These are phyloP conservation scores for Spodoptera litura DNA, from an alignment of 1,140 invertebrate genomes.

Conservation along the genomic window DNA sequence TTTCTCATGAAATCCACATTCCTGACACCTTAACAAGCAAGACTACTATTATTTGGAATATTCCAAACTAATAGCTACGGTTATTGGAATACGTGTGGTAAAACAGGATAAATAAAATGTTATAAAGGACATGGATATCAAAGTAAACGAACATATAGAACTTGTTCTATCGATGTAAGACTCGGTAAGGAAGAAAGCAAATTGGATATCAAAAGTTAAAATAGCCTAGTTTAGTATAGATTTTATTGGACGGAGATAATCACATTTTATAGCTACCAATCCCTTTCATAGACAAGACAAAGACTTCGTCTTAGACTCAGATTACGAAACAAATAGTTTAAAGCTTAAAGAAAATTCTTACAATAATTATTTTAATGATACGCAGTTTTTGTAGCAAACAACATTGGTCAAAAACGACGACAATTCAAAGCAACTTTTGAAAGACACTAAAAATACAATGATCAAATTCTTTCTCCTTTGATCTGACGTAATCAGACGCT, in stretches of 20 bases:
- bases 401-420: neutral
- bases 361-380: too few species aligned
- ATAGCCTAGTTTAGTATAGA: conserved; percentile 1
- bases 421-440: neutral
- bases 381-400: neutral
- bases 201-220: conserved; percentile 1
- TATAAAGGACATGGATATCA: conserved; percentile 14
- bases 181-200: conserved; percentile 22
- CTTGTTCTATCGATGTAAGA: conserved; percentile 4
- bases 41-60: neutral
- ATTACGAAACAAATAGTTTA: too few species aligned
- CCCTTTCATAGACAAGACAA: neutral
- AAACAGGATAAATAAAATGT: conserved; percentile 5
- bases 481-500: neutral
- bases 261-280: neutral
- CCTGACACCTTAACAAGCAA: conserved; percentile 3
- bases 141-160: conserved; percentile 12
- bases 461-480: conserved; percentile 19
- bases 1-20: neutral
- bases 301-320: neutral
- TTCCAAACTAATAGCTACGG: neutral
- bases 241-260: neutral
- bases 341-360: too few species aligned
- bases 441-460: neutral
- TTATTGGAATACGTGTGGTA: neutral